phyloP scores from a whole-genome alignment of 2,797 vertebrate species.

The Sardinella longiceps region DNA sequence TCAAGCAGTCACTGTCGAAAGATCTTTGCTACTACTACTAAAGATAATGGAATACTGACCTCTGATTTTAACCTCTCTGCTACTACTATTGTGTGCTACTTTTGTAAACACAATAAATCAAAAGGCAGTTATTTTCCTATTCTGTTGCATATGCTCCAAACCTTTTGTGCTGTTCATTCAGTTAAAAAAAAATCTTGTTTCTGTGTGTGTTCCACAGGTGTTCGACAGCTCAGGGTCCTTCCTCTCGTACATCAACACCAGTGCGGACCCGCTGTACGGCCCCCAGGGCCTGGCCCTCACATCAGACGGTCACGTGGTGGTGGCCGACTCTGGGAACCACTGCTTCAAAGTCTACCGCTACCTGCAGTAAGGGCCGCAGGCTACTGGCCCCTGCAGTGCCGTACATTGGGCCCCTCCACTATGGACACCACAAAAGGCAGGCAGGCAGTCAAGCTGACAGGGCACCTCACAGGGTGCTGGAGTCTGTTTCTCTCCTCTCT shows the following conservation, averaged over 20 bases:
- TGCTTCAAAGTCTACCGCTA: conserved; percentile 99
- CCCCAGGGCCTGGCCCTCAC: conserved; percentile 95
- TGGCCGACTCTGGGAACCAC: conserved; percentile 96
- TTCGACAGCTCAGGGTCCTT: conserved; percentile 96
- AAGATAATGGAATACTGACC: too few relatives aligned
- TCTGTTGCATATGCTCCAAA: too few relatives aligned
- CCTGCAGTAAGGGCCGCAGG: conserved; percentile 80
- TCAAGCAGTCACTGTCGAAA: too few relatives aligned
- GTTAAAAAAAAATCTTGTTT: neutral
- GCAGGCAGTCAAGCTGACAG: neutral
- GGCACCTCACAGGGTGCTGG: conserved; percentile 33
- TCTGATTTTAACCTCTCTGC: too few relatives aligned
- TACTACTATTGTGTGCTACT: neutral
- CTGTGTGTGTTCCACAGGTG: conserved; percentile 73
- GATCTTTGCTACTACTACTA: neutral
- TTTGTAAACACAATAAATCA: neutral
- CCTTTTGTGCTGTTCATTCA: neutral
- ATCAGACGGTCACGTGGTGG: conserved; percentile 93
- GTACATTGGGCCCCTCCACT: neutral
- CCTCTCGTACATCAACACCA: conserved; percentile 96
- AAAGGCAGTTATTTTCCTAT: too few relatives aligned
- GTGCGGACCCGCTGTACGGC: conserved; percentile 91
- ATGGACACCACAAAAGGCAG: neutral
- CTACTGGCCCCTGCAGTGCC: neutral
- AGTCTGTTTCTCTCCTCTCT: conserved; percentile 22